These are phyloP conservation scores for Corythoichthys intestinalis DNA, from an alignment of 2,113 vertebrate genomes.

Conservation along the genomic window DNA sequence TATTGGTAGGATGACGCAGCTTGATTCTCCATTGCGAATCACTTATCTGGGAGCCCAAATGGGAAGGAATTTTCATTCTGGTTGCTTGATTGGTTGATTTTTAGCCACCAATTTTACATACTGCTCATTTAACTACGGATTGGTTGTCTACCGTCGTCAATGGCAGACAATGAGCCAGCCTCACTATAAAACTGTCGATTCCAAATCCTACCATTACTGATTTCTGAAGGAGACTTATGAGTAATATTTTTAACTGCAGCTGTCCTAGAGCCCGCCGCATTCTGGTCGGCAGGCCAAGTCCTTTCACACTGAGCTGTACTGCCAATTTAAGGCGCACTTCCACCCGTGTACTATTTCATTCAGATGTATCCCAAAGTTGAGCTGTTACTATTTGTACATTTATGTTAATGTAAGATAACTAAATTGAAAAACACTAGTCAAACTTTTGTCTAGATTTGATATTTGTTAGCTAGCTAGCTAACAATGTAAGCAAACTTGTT, in stretches of 20 bases:
- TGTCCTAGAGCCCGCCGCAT: not conserved
- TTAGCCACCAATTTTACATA: too few species aligned
- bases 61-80: too few species aligned
- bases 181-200: not conserved
- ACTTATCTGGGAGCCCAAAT: too few species aligned
- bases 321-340: not conserved
- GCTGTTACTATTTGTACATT: not conserved
- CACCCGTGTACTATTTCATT: not conserved
- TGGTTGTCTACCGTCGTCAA: too few species aligned
- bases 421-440: not conserved
- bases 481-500: not conserved
- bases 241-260: conserved; percentile 1
- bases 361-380: not conserved
- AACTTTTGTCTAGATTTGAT: not conserved
- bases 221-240: not conserved
- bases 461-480: not conserved
- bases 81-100: too few species aligned
- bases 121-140: too few species aligned
- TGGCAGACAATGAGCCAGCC: too few species aligned
- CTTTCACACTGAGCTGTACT: not conserved
- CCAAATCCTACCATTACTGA: not conserved
- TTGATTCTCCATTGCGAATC: too few species aligned
- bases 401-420: not conserved
- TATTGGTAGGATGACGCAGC: too few species aligned
- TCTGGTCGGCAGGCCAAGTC: not conserved